Conservation (phyloP, 2,113 vertebrate species). For the Oxygymnocypris stewartii region DNA sequence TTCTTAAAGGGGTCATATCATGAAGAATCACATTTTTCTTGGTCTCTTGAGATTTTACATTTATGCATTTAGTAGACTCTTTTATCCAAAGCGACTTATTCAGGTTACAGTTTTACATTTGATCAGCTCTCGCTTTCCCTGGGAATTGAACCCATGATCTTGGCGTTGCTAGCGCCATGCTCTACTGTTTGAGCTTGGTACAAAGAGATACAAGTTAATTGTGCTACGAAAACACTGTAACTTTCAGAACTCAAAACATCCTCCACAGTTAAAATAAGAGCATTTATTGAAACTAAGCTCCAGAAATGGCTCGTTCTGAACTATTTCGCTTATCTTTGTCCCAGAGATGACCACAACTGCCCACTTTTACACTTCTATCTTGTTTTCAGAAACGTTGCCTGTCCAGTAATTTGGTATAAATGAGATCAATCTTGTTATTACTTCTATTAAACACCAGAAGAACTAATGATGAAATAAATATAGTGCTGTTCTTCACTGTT, state of each 20-base stretch:
- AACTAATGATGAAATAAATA: background rate
- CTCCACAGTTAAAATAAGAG: background rate
- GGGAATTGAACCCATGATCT: too few species aligned
- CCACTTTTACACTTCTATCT: background rate
- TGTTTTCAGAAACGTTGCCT: background rate
- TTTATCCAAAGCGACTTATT: too few species aligned
- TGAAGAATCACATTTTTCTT: constrained; percentile 24
- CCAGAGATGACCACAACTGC: background rate
- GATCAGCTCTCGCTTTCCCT: too few species aligned
- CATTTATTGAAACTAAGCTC: background rate
- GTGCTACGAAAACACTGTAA: background rate
- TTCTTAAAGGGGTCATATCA: constrained; percentile 15
- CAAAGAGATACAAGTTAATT: background rate
- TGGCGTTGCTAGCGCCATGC: too few species aligned
- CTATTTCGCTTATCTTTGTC: too few species aligned
- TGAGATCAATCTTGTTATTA: background rate
- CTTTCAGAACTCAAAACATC: constrained; percentile 9
- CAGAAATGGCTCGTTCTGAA: background rate
- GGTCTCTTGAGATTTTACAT: background rate
- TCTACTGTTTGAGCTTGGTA: too few species aligned
- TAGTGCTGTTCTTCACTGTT: background rate
- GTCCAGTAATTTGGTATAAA: background rate
- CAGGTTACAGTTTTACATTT: too few species aligned
- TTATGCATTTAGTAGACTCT: too few species aligned
- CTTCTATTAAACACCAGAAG: background rate